Evolutionary conservation across 2,888 invertebrate genomes (phyloP).

Genomic region (Brenthis hecate): DNA sequence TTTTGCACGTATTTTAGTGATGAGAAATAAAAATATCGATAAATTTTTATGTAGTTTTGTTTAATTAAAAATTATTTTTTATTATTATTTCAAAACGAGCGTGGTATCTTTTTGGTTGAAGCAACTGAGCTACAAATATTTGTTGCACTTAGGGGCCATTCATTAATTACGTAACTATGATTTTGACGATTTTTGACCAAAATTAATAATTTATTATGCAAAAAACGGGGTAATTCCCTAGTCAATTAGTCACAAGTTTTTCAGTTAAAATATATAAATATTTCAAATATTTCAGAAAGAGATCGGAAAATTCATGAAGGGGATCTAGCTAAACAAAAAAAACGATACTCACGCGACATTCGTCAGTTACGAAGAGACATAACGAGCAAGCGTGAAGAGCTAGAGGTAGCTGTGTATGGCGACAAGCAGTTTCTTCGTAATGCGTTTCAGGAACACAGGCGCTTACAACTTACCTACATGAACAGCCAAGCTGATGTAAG

Average conservation of each 20-base stretch:
- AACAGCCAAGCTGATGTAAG: constrained; percentile 75
- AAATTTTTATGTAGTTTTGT: too few species aligned
- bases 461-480: constrained; percentile 83
- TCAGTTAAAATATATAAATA: background rate
- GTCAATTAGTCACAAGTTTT: background rate
- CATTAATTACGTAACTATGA: too few species aligned
- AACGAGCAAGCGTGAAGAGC: constrained; percentile 75
- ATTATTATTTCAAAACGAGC: too few species aligned
- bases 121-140: too few species aligned
- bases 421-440: constrained; percentile 83
- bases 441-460: constrained; percentile 80
- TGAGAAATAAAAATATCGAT: too few species aligned
- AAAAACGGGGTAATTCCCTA: too few species aligned
- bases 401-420: constrained; percentile 82
- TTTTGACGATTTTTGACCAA: too few species aligned
- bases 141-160: too few species aligned
- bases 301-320: constrained; percentile 83
- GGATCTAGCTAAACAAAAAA: constrained; percentile 81
- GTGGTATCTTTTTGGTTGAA: too few species aligned
- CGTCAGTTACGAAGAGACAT: constrained; percentile 82
- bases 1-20: too few species aligned
- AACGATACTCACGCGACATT: constrained; percentile 77
- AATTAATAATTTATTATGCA: too few species aligned
- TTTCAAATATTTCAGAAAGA: constrained; percentile 65
- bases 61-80: too few species aligned